Percentiles rank a stretch among this genome's conserved stretches.
phyloP scores from a whole-genome alignment of 2,888 invertebrate species.

The Drosophila acutilabella region DNA sequence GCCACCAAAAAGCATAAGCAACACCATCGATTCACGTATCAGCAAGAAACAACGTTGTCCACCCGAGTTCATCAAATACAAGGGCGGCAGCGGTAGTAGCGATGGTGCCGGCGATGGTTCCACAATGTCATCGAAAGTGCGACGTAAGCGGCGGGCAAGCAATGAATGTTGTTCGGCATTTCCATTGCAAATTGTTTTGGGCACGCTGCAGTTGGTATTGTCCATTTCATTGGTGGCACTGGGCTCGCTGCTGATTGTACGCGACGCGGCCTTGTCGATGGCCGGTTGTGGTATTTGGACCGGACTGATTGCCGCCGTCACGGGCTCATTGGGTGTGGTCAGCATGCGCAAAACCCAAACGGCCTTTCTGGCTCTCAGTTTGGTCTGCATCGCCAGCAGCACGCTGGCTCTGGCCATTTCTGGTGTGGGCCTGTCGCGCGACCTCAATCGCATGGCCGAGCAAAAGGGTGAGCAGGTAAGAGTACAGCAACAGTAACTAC shows the following conservation, averaged over 20 bases:
- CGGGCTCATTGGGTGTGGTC: slow-evolving; percentile 84
- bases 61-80: slow-evolving; percentile 82
- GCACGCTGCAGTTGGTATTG: slow-evolving; percentile 82
- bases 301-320: slow-evolving; percentile 83
- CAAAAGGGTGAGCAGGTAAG: slow-evolving; percentile 68
- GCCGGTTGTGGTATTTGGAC: slow-evolving; percentile 85
- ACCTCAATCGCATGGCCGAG: slow-evolving; percentile 82
- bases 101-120: slow-evolving; percentile 48
- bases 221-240: slow-evolving; percentile 83
- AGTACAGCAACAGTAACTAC: background rate
- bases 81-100: slow-evolving; percentile 61
- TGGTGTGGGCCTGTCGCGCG: slow-evolving; percentile 84
- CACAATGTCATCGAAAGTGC: slow-evolving; percentile 59
- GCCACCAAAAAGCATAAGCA: slow-evolving; percentile 45
- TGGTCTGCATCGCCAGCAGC: slow-evolving; percentile 85
- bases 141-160: slow-evolving; percentile 58
- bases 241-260: slow-evolving; percentile 83
- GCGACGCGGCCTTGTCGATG: slow-evolving; percentile 83
- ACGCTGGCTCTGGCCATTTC: slow-evolving; percentile 84
- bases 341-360: slow-evolving; percentile 84
- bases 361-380: slow-evolving; percentile 84
- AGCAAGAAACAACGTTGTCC: slow-evolving; percentile 83
- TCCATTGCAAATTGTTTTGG: slow-evolving; percentile 82
- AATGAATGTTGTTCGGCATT: slow-evolving; percentile 80
- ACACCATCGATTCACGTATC: slow-evolving; percentile 82